A percentile compares a stretch with the other conserved stretches of the same genome.
Evolutionary conservation across 2,797 vertebrate species (phyloP).

Genomic region (Pampus argenteus): DNA sequence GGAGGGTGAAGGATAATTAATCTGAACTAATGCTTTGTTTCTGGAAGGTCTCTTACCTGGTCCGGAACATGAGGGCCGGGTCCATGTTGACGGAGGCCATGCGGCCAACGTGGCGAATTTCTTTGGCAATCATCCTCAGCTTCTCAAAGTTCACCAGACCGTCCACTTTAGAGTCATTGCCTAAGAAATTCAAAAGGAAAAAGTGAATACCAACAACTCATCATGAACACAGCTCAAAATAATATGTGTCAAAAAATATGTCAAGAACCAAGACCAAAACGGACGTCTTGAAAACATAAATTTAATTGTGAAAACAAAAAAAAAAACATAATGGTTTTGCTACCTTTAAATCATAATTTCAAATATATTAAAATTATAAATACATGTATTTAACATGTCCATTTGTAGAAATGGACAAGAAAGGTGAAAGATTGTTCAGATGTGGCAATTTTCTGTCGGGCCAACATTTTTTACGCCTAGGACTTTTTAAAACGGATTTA

Average conservation of each 20-base stretch:
- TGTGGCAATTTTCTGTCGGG: not conserved
- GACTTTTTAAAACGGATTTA: too few relatives aligned
- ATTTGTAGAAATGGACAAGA: not conserved
- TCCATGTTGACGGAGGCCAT: constrained; percentile 99
- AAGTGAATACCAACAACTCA: not conserved
- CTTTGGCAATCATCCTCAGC: constrained; percentile 98
- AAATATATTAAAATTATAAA: not conserved
- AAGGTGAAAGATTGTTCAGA: not conserved
- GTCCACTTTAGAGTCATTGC: constrained; percentile 98
- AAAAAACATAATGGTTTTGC: too few relatives aligned
- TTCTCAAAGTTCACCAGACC: constrained; percentile 99
- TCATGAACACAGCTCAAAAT: not conserved
- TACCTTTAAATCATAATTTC: not conserved
- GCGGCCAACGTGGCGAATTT: constrained; percentile 97
- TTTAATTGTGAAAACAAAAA: too few relatives aligned
- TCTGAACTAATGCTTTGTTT: not conserved
- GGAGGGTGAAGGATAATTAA: not conserved
- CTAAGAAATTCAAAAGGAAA: constrained; percentile 69
- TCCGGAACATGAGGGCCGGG: constrained; percentile 98
- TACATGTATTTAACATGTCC: not conserved
- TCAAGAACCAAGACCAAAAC: too few relatives aligned
- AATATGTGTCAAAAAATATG: too few relatives aligned
- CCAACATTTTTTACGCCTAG: too few relatives aligned
- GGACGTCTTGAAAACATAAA: too few relatives aligned
- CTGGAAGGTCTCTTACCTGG: constrained; percentile 83